A percentile compares a stretch with the other conserved stretches of the same genome.
These are phyloP conservation scores for Antigone vipio DNA, from an alignment of 2,113 vertebrate species.

Conservation along the genomic window DNA sequence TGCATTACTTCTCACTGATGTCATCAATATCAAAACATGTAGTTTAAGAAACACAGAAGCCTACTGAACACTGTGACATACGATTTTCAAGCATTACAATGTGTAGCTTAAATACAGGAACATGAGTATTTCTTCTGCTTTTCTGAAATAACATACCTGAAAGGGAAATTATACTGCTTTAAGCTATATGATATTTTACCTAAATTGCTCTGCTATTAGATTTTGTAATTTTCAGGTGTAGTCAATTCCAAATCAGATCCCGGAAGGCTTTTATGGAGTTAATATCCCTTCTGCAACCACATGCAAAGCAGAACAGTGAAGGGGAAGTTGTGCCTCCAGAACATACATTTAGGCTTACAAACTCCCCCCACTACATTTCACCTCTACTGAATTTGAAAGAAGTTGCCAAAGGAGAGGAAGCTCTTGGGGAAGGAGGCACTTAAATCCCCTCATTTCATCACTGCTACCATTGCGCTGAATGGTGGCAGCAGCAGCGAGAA, in stretches of 20 bases:
- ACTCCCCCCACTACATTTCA: neutral
- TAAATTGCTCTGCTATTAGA: neutral
- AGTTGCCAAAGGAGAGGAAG: neutral
- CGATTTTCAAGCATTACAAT: neutral
- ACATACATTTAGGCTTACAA: neutral
- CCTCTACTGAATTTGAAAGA: neutral
- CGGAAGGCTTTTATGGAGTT: neutral
- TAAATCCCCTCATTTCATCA: neutral
- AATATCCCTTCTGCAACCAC: neutral
- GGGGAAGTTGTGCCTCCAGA: neutral
- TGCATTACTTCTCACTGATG: neutral
- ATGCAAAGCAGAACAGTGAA: neutral
- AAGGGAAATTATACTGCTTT: slow-evolving; percentile 7
- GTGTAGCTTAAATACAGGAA: neutral
- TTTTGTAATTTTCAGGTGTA: neutral
- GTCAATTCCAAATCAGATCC: neutral
- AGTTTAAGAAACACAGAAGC: neutral
- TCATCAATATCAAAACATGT: neutral
- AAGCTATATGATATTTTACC: neutral
- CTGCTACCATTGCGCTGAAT: neutral
- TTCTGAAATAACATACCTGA: neutral
- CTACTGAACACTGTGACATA: neutral
- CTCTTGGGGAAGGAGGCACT: neutral
- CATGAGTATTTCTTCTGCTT: neutral
- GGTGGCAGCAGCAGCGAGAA: neutral